Evolutionary conservation across 2,113 vertebrate genomes (phyloP), one percentile per base, ranked within the genome.

Genomic region (Urocynchramus pylzowi): DNA sequence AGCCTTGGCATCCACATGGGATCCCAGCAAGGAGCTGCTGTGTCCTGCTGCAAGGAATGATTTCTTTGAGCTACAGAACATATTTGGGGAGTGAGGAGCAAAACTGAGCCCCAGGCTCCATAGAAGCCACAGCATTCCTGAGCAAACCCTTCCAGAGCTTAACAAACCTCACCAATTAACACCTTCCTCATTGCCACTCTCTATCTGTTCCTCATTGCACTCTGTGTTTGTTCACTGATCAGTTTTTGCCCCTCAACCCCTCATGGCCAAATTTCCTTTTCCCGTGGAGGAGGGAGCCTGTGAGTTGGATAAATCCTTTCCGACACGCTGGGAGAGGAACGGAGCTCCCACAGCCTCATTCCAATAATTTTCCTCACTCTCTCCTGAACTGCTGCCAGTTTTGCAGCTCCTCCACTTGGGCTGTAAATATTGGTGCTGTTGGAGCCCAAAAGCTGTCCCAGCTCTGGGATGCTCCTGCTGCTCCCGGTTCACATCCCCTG

Each of bases 391-490:
- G 9, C 3, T 3, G 84, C 92, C 95, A 91, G 2, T 84, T 91
- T 31, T 42, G 52, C 84, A 37, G 60, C 65, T 95, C 82, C 50
- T 44, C 60, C 42, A 5, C 56, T 57, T 41, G 1, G 5, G 52
- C 47, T 90, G 79, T 71, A 92, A 90, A 85, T 88, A 75, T 37
- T 21, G 50, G 24, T 74, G 79, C 47, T 85, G 45, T 22, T 24
- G 56, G 60, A 95, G 75, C 60, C 75, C 79, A 67, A 70, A 70
- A 92, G 39, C 76, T 83, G 61, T 68, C 87, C 60, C 52, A 39
- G 11, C 4, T 1, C 7, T 0, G 5, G 52, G 76, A 47, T 71
- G 49, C 16, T 78, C 70, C 47, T 26, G 10, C 33, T 67, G 76
- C 67, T 89, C 68, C 57, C 0, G 0, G 6, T 35, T 77, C 41